These are phyloP conservation scores for Phataginus tricuspis DNA, from an alignment of 2,797 vertebrate genomes.

Conservation along the genomic window DNA sequence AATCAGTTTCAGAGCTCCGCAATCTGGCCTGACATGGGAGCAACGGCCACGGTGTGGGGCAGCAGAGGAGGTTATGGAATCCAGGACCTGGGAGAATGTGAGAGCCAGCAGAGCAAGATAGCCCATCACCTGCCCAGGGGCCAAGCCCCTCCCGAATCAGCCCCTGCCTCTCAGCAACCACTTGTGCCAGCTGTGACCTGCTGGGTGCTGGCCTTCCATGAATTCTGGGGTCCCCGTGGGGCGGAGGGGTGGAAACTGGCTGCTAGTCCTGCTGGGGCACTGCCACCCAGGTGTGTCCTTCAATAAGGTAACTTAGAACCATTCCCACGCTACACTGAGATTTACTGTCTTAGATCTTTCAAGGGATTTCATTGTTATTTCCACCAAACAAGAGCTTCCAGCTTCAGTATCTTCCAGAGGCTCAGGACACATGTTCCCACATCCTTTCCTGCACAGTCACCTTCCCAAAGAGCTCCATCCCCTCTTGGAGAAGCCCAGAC, in stretches of 20 bases:
- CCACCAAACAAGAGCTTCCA: not conserved
- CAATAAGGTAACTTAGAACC: not conserved
- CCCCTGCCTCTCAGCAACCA: not conserved
- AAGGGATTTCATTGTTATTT: not conserved
- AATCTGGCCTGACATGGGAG: not conserved
- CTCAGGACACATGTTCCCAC: not conserved
- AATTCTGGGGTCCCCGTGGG: not conserved
- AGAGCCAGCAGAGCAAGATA: not conserved
- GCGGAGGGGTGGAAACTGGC: not conserved
- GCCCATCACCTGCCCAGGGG: too few species aligned
- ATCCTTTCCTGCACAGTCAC: not conserved
- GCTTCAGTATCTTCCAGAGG: not conserved
- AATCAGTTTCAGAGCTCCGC: not conserved
- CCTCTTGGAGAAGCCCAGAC: not conserved
- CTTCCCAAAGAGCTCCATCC: not conserved
- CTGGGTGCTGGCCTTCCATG: not conserved
- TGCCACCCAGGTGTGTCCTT: not conserved
- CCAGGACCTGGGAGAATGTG: not conserved
- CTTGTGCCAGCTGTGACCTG: not conserved
- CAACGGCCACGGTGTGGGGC: accelerated
- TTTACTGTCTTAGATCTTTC: not conserved
- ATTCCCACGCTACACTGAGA: not conserved
- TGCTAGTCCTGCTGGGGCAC: not conserved
- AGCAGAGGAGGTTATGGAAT: not conserved
- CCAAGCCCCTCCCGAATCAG: not conserved